Base-by-base conservation (phyloP, 2,797 vertebrate species). In the Pelochelys cantorii region DNA sequence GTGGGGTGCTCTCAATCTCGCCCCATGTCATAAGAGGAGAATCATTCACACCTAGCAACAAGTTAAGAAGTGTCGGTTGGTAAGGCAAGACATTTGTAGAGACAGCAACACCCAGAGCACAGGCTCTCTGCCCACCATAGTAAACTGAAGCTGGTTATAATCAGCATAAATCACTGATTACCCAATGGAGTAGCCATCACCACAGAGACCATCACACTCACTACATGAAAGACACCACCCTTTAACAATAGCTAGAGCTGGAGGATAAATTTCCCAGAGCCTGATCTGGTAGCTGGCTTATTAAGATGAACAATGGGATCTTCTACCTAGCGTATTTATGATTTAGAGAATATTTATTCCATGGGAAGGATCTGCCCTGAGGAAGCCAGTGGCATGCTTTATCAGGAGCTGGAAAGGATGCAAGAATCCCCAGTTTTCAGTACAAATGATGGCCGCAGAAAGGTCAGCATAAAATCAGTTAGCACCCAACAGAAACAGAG, bases 11-110 rank as follows among this genome's bases (percentile, higher is more conserved):
- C 97, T 99, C 99, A 0, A 99, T 99, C 95, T 99, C 99, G 84
- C 99, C 99, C 99, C 99, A 99, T 0, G 99, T 99, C 99, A 99
- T 99, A 78, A 99, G 97, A 12, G 99, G 99, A 0, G 99, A 99
- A 48, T 99, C 99, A 1, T 98, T 97, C 53, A 99, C 98, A 95
- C 99, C 99, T 99, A 84, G 4, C 81, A 92, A 3, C 4, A 91
- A 87, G 91, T 90, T 13, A 15, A 77, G 0, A n/a, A 27, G 20
- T 85, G 34, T 89, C n/a, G 95, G 5, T 25, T 4, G 14, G 20
- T 22, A 7, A 65, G 5, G 13, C 56, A 81, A 84, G 62, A 74
- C 1, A 14, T 75, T 68, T 86, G 57, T 75, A 12, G 77, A 48
- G 42, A 15, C 37, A 9, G 9, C 14, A 71, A 34, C 18, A 27